These are phyloP conservation scores for Laticauda colubrina DNA, from an alignment of 2,113 vertebrate species.

Conservation along the genomic window DNA sequence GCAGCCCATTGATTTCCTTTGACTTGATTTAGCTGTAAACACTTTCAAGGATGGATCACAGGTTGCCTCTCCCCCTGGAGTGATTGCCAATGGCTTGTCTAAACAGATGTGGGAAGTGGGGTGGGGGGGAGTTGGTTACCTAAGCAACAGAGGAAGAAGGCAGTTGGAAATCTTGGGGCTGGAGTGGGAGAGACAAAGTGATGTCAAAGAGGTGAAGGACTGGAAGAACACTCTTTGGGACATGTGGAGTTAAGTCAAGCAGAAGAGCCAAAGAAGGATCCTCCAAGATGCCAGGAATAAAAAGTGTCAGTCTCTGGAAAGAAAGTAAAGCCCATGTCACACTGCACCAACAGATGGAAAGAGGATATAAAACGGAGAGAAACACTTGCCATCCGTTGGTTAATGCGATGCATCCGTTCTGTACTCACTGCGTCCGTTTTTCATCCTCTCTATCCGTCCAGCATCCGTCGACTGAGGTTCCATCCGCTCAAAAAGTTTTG, in stretches of 20 bases:
- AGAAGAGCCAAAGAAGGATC: background rate
- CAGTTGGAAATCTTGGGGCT: background rate
- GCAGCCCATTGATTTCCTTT: background rate
- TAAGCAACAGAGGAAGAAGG: background rate
- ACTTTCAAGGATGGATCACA: background rate
- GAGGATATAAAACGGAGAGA: too few relatives aligned
- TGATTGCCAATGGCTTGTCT: background rate
- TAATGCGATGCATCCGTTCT: too few relatives aligned
- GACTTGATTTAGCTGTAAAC: background rate
- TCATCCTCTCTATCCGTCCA: too few relatives aligned
- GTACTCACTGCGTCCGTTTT: too few relatives aligned
- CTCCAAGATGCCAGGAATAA: background rate
- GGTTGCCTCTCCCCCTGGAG: background rate
- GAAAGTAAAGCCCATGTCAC: background rate
- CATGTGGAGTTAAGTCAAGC: background rate
- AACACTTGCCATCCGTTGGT: too few relatives aligned
- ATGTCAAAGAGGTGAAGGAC: background rate
- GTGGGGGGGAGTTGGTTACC: background rate
- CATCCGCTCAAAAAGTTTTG: too few relatives aligned
- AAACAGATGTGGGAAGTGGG: background rate
- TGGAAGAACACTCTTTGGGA: background rate
- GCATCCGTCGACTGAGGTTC: too few relatives aligned
- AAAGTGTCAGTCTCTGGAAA: background rate
- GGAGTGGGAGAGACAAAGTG: background rate
- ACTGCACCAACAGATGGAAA: too few relatives aligned